Evolutionary conservation across 2,888 invertebrate genomes (phyloP), one percentile per base, ranked within the genome.

Genomic region (Meteorus colon): DNA sequence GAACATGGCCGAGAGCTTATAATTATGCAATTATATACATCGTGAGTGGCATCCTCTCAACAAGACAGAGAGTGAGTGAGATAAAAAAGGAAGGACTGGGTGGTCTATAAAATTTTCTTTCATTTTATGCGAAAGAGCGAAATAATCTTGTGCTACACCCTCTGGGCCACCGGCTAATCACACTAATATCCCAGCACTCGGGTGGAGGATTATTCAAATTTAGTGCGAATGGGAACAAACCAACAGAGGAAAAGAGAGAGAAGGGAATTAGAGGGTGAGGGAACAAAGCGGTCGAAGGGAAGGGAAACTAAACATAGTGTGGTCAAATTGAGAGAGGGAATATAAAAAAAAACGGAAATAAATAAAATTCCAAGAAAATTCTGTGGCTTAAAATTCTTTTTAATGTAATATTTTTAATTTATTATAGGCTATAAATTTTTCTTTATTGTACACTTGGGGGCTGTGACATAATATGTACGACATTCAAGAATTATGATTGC

Each of bases 171-270:
- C 31, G 27, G 62, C 62, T 62, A 62, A 62, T 62, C 62, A 29
- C 31, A 62, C 62, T 62, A 62, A 62, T 62, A 62, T 62, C 16
- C 31, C 16, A 31, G 62, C 29, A 31, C 62, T 27, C n/a, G 62
- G 27, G 16, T 62, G 62, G 31, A n/a, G 62, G 62, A 62, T 62
- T 62, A 62, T 62, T 62, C 31, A 62, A 62, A 62, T 62, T 62
- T 62, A 31, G 62, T 31, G 62, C 27, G 74, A 69, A 59, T 16
- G 69, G 48, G 19, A 51, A 34, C n/a, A 60, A 12, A 55, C 8
- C 8, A 19, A 19, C 55, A 69, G 27, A 59, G 8, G 29, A n/a
- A 65, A 14, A 19, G 27, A n/a, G 4, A 29, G 4, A 19, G 41
- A 34, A 24, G 24, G 24, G 34, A 41, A 41, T 41, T 41, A 41